These are phyloP conservation scores for Atherinomorus stipes DNA, from an alignment of 2,113 vertebrate species.

Conservation along the genomic window DNA sequence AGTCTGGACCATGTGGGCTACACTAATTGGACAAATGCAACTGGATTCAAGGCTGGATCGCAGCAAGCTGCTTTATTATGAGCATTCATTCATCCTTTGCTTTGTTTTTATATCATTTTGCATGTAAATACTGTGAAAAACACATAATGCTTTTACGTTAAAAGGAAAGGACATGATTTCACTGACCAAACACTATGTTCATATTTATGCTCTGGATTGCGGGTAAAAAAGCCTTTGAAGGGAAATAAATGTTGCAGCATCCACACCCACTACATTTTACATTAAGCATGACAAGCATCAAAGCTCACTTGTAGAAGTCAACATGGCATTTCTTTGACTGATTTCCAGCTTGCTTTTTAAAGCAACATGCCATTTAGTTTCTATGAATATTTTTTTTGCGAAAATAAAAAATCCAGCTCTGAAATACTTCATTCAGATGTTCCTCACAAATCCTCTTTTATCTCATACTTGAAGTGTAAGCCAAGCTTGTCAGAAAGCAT, in stretches of 20 bases:
- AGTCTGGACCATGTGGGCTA: slow-evolving; percentile 29
- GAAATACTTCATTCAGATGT: slow-evolving; percentile 23
- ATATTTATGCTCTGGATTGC: slow-evolving; percentile 50
- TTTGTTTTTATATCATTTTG: slow-evolving; percentile 8
- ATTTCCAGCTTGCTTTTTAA: slow-evolving; percentile 40
- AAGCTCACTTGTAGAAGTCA: slow-evolving; percentile 28
- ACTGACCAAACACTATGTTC: slow-evolving; percentile 40
- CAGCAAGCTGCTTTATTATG: slow-evolving; percentile 25
- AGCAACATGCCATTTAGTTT: slow-evolving; percentile 26
- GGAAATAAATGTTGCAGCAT: slow-evolving; percentile 54
- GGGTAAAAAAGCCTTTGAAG: slow-evolving; percentile 33
- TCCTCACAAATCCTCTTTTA: slow-evolving; percentile 16
- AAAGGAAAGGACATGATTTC: slow-evolving; percentile 14
- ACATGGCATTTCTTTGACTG: slow-evolving; percentile 28
- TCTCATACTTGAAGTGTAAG: slow-evolving; percentile 16
- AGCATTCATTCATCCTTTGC: neutral
- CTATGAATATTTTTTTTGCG: slow-evolving; percentile 25
- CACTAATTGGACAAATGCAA: slow-evolving; percentile 47
- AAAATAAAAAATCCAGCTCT: slow-evolving; percentile 18
- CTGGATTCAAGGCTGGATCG: slow-evolving; percentile 27
- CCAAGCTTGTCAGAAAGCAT: slow-evolving; percentile 44
- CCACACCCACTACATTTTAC: slow-evolving; percentile 36
- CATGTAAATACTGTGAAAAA: slow-evolving; percentile 1
- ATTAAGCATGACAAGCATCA: slow-evolving; percentile 44
- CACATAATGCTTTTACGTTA: neutral